Base-by-base conservation (phyloP, 2,797 vertebrate species). In the Holocentrus rufus region DNA sequence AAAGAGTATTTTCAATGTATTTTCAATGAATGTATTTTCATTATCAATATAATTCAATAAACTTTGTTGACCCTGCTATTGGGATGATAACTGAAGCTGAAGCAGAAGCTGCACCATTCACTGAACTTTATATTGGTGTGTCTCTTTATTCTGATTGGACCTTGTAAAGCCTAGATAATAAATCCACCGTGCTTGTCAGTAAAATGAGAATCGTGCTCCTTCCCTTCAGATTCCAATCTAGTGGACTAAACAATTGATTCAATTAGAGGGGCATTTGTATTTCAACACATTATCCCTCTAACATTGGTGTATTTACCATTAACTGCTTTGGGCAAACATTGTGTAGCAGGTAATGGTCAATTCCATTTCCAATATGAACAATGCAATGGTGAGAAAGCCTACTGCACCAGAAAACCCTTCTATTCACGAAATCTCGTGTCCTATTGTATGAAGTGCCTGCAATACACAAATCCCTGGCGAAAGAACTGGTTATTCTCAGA, bases 401-500 rank as follows among this genome's bases (percentile, higher is more conserved):
- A 47, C 55, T 65, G 52, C 44, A 34, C 72, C 22, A 65, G 23
- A 69, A 72, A 85, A 63, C 17, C 0, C 58, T 30, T 61, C 50
- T 5, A 64, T 79, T 59, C 53, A 47, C 59, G 27, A 17, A 50
- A 77, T 27, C 7, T 3, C 0, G 18, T 63, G 50, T 79, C 62
- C 46, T 65, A 71, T 46, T 56, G 22, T 39, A 54, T 73, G 65
- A 79, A 66, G 22, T 59, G 25, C 65, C 72, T 44, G 25, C 10
- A 59, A 65, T 60, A 47, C 57, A 72, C 42, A 60, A 42, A 50
- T 60, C 73, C 58, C 76, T 56, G 20, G 30, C 49, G 31, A 79
- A 81, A 77, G 14, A 74, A 44, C 20, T 63, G 34, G 5, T 63
- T 70, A 25, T 64, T 62, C n/a, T 69, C 27, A 61, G 46, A 78